Conservation (phyloP, 2,113 vertebrate species). For the Elanoides forficatus region DNA sequence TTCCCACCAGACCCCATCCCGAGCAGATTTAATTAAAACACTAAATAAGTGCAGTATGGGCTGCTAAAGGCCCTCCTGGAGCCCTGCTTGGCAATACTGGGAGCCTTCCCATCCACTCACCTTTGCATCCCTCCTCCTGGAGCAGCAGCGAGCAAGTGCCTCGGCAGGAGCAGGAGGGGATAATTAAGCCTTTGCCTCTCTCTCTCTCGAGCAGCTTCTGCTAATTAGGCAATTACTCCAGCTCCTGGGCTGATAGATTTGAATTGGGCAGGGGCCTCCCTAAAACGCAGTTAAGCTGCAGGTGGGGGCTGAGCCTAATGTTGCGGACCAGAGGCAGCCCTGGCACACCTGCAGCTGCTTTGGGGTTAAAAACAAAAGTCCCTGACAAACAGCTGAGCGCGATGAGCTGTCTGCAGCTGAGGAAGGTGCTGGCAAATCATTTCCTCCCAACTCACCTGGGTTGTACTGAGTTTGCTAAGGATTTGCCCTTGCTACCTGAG, state of each 20-base stretch:
- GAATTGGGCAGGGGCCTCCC: not conserved
- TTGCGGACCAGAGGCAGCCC: not conserved
- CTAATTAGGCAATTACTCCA: slow-evolving; percentile 10
- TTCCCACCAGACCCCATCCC: accelerated
- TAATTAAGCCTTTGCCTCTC: not conserved
- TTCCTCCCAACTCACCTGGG: not conserved
- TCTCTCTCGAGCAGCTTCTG: not conserved
- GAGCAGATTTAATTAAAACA: not conserved
- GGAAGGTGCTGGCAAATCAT: not conserved
- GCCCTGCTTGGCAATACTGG: accelerated
- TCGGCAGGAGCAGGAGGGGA: not conserved
- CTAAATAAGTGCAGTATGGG: accelerated
- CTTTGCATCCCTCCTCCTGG: not conserved
- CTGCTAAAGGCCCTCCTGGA: not conserved
- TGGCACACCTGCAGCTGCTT: not conserved
- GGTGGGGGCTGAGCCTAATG: no score
- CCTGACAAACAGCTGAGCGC: not conserved
- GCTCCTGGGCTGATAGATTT: not conserved
- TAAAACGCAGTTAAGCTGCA: not conserved
- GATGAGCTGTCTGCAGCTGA: not conserved
- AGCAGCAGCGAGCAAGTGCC: not conserved
- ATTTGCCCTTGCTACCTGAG: accelerated
- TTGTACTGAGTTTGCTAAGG: accelerated
- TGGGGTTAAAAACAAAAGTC: not conserved
- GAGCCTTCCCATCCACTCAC: not conserved